Evolutionary conservation across 2,113 vertebrate species (phyloP), one percentile per base, ranked within the genome.

Genomic region (Nyctereutes procyonoides): DNA sequence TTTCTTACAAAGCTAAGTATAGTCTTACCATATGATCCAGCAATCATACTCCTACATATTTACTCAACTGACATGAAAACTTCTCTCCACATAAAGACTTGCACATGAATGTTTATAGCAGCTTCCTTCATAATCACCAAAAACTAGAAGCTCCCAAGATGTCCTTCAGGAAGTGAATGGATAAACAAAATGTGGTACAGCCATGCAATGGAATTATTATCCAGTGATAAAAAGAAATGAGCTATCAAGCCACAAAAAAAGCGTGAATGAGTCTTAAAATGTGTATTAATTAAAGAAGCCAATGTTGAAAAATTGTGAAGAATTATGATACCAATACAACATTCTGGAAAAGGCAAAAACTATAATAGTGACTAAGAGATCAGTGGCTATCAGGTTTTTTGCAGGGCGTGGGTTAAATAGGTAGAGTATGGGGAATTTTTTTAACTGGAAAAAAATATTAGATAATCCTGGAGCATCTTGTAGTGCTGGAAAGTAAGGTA

Each of bases 1-100:
- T 55, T 82, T 96, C 83, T 95, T 55, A 76, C 9, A 71, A 76
- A 85, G 53, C 82, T 92, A 35, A 85, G 43, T 38, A 60, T 35
- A 22, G 43, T 53, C 73, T 71, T 60, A 35, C 17, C 73, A n/a
- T 35, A 19, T 60, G 51, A 77, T 38, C 58, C 48, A 55, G 48
- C 73, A 62, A 30, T 60, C 73, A 87, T 12, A 30, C 43, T 60
- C 32, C 74, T 90, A 58, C 53, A 24, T 93, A 79, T 63, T 83
- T 65, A 86, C 83, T 58, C 60, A 83, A 82, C 35, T 87, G 53
- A 30, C 79, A 43, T 94, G 58, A 94, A 96, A 92, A 79, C 71
- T 43, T 63, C 77, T n/a, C 26, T 95, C 56, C 90, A 77, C 17
- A 63, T 65, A 67, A 88, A 93, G 79, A 53, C 55, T 73, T 63